These are phyloP conservation scores for Malthinus flaveolus DNA, from an alignment of 2,888 invertebrate species.

Conservation along the genomic window DNA sequence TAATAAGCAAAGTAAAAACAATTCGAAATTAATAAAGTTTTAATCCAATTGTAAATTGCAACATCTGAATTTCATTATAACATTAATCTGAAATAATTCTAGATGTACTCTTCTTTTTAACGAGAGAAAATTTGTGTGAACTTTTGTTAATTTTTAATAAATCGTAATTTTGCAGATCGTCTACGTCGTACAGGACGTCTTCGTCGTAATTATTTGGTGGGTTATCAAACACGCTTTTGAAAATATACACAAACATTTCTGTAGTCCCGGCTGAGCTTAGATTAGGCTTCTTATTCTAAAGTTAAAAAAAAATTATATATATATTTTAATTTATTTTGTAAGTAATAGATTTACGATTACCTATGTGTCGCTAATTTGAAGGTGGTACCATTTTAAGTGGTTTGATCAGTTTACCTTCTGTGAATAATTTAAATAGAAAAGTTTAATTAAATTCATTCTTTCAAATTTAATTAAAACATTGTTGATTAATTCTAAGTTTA, in stretches of 20 bases:
- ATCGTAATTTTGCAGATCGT: constrained; percentile 65
- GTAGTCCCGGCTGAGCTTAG: constrained; percentile 31
- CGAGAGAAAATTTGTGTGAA: not conserved
- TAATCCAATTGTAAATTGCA: not conserved
- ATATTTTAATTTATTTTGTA: constrained; percentile 37
- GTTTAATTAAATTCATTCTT: not conserved
- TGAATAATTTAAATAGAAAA: not conserved
- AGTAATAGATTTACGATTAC: constrained; percentile 34
- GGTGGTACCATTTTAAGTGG: constrained; percentile 29
- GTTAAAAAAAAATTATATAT: constrained; percentile 2
- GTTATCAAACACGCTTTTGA: constrained; percentile 59
- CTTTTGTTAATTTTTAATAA: constrained; percentile 17
- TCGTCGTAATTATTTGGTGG: constrained; percentile 81
- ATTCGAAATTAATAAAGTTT: constrained; percentile 4
- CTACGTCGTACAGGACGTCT: constrained; percentile 78
- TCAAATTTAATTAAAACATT: too few relatives aligned
- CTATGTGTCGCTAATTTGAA: constrained; percentile 42
- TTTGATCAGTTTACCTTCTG: constrained; percentile 38
- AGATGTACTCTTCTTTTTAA: not conserved
- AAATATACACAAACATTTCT: constrained; percentile 36
- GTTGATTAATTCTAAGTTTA: not conserved
- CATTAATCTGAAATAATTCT: not conserved
- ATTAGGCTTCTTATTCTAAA: constrained; percentile 35
- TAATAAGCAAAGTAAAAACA: too few relatives aligned
- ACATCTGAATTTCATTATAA: constrained; percentile 1